Base-by-base conservation (phyloP, 2,797 vertebrate species). In the Sebastiscus tertius region DNA sequence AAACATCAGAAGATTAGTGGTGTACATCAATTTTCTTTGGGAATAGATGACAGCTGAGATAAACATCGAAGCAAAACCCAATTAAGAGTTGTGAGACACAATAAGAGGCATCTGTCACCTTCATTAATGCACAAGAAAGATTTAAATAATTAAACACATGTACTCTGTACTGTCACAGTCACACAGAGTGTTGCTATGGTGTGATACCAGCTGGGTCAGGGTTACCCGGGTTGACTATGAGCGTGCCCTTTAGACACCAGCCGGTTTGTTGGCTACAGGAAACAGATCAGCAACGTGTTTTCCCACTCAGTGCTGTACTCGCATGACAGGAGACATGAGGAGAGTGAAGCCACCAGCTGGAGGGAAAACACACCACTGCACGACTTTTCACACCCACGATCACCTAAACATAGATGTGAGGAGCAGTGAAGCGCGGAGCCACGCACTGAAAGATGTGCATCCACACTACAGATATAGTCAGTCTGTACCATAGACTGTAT, bases 61-160 rank as follows among this genome's bases (percentile, higher is more conserved):
- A 70, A 80, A 73, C 55, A 83, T 66, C 16, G 24, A 72, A 79
- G 36, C 27, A 34, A 59, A 85, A 34, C 26, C 5, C 18, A 86
- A 81, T 80, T 79, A 73, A 20, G 20, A 73, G 22, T 2, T 22
- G 27, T 14, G 61, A 80, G 39, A 61, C 66, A 60, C 33, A 54
- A 79, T 13, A 13, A 72, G 34, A 33, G 18, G 10, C 34, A 54
- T 75, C 66, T 80, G 67, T 62, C 58, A 34, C 18, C 31, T 42
- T 52, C 1, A 59, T 65, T 8, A 65, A 58, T 72, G 6, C 11
- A 59, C 3, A 11, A 54, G 6, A 54, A 10, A 22, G 3, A 20
- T n/a, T 49, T 10, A 6, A 3, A 55, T 60, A 60, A 60, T 75
- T 13, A 34, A 70, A 58, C 18, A 27, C 2, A 3, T 26, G 6